Evolutionary conservation across 2,113 vertebrate species (phyloP).

Genomic region (Dendrocopos noguchii): DNA sequence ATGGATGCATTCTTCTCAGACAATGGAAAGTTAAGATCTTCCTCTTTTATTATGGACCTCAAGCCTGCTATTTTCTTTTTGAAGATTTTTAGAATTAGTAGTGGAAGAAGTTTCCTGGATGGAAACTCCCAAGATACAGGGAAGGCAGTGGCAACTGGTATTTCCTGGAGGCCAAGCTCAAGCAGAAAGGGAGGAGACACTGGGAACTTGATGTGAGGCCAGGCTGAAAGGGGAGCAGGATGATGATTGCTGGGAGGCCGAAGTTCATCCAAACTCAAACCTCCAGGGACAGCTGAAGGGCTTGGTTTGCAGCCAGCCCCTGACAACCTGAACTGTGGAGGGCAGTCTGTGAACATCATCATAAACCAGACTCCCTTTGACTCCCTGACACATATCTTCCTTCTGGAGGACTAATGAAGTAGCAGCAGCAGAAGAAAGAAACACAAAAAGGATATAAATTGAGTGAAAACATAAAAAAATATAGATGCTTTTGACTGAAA

Average conservation of each 20-base stretch:
- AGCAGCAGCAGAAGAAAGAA: slow-evolving; percentile 41
- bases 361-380: slow-evolving; percentile 35
- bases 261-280: slow-evolving; percentile 53
- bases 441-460: slow-evolving; percentile 20
- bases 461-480: slow-evolving; percentile 37
- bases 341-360: slow-evolving; percentile 54
- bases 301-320: slow-evolving; percentile 54
- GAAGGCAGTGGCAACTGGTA: background rate
- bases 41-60: background rate
- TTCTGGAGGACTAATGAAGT: slow-evolving; percentile 57
- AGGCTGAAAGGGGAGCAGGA: slow-evolving; percentile 44
- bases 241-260: slow-evolving; percentile 5
- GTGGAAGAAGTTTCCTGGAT: background rate
- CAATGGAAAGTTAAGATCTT: background rate
- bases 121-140: background rate
- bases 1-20: background rate
- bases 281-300: slow-evolving; percentile 18
- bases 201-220: background rate
- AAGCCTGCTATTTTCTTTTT: background rate
- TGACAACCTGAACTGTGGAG: slow-evolving; percentile 10
- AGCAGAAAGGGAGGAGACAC: background rate
- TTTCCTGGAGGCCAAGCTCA: slow-evolving; percentile 25
- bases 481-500: background rate
- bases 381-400: slow-evolving; percentile 30
- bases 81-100: background rate